Percentiles rank a stretch among this genome's conserved stretches.
Conservation (phyloP, 2,113 vertebrate genomes). For the Micromys minutus region DNA sequence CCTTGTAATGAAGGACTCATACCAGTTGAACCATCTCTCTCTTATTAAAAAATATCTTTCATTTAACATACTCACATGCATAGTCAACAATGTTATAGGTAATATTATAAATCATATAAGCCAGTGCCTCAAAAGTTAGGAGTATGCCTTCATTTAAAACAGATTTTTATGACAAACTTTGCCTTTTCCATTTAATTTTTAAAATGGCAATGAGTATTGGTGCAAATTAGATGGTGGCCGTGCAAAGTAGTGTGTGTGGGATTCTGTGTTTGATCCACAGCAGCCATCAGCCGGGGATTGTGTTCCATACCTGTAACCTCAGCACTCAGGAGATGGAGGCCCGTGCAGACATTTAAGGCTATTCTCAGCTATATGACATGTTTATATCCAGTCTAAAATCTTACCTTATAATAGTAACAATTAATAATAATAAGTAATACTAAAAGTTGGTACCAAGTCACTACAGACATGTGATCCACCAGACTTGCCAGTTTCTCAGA, state of each 20-base stretch:
- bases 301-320: background rate
- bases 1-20: background rate
- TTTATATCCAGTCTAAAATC: background rate
- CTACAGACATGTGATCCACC: conserved; percentile 22
- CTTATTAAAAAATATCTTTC: background rate
- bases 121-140: background rate
- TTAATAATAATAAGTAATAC: background rate
- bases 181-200: background rate
- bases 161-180: conserved; percentile 32
- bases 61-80: background rate
- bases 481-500: conserved; percentile 20
- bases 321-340: background rate
- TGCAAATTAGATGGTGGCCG: background rate
- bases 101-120: background rate
- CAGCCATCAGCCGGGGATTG: background rate
- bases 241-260: too few relatives aligned
- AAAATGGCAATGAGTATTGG: background rate
- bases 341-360: background rate
- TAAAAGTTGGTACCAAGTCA: background rate
- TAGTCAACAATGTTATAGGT: background rate
- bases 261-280: background rate
- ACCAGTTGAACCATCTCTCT: too few relatives aligned
- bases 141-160: conserved; percentile 55
- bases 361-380: background rate
- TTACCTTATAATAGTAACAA: background rate